Conservation (phyloP, 2,797 vertebrate species). For the Apodemus agrarius region DNA sequence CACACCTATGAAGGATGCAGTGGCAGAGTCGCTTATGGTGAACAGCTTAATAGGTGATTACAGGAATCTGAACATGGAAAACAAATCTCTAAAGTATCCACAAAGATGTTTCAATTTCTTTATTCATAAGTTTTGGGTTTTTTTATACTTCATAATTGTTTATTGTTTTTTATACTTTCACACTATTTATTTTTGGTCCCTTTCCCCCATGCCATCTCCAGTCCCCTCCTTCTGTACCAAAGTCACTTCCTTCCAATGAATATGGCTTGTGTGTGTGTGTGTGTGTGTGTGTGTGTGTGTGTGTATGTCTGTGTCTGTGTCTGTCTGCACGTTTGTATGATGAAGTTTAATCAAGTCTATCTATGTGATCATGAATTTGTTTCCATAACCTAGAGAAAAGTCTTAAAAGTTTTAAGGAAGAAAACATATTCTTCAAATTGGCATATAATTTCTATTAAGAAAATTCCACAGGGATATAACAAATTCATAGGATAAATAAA, state of each 20-base stretch:
- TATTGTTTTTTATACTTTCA: not conserved
- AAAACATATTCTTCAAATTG: not conserved
- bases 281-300: not conserved
- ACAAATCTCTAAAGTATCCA: not conserved
- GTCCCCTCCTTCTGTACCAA: not conserved
- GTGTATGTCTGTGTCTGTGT: not conserved
- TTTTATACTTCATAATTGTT: not conserved
- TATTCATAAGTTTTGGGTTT: no score
- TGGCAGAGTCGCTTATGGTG: not conserved
- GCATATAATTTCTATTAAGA: not conserved
- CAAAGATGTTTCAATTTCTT: not conserved
- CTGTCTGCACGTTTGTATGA: not conserved
- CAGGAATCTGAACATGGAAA: not conserved
- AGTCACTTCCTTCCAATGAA: not conserved
- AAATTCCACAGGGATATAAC: not conserved
- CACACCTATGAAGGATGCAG: not conserved
- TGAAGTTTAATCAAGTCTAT: not conserved
- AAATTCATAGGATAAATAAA: not conserved
- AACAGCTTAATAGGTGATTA: not conserved
- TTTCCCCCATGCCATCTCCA: no score
- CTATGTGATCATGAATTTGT: not conserved
- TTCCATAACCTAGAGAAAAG: not conserved
- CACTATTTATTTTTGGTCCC: not conserved
- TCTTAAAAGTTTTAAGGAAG: not conserved
- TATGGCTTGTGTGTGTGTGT: no score